A percentile compares a stretch with the other conserved stretches of the same genome.
These are phyloP conservation scores for Ridgeia piscesae DNA, from an alignment of 1,140 invertebrate genomes.

Conservation along the genomic window DNA sequence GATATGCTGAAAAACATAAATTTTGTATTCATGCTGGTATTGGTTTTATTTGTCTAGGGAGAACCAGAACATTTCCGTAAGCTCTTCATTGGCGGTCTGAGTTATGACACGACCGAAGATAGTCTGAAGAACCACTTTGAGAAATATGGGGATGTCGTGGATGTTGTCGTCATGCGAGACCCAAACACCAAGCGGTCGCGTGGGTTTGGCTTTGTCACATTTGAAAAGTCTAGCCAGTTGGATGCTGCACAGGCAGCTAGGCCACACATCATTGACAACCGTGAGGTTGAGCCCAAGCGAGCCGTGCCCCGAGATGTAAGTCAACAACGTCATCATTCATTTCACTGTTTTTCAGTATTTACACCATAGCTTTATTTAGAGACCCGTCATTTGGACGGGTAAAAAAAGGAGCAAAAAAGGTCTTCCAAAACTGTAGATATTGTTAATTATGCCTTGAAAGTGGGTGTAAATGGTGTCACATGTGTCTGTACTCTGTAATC, in stretches of 20 bases:
- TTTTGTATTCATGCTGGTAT: not conserved
- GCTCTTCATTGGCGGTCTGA: slow-evolving; percentile 94
- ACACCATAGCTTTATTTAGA: too few relatives aligned
- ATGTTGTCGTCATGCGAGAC: slow-evolving; percentile 98
- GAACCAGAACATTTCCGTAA: slow-evolving; percentile 88
- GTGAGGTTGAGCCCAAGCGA: slow-evolving; percentile 94
- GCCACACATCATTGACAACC: slow-evolving; percentile 76
- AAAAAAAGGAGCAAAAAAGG: too few relatives aligned
- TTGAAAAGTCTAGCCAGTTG: slow-evolving; percentile 85
- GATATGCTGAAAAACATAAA: too few relatives aligned
- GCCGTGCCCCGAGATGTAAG: slow-evolving; percentile 77
- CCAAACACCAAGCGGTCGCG: slow-evolving; percentile 85
- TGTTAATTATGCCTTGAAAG: too few relatives aligned
- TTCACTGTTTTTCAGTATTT: too few relatives aligned
- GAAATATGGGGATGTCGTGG: slow-evolving; percentile 95
- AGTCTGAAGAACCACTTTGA: slow-evolving; percentile 91
- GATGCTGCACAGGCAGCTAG: slow-evolving; percentile 90
- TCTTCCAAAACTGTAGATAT: too few relatives aligned
- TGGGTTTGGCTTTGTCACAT: slow-evolving; percentile 97
- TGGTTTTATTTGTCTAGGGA: not conserved
- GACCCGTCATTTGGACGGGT: too few relatives aligned
- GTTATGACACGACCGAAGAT: slow-evolving; percentile 92
- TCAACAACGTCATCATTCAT: not conserved
- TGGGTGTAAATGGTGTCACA: too few relatives aligned
- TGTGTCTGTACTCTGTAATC: too few relatives aligned